Evolutionary conservation across 2,797 vertebrate species (phyloP).

Genomic region (Lutjanus argentimaculatus): DNA sequence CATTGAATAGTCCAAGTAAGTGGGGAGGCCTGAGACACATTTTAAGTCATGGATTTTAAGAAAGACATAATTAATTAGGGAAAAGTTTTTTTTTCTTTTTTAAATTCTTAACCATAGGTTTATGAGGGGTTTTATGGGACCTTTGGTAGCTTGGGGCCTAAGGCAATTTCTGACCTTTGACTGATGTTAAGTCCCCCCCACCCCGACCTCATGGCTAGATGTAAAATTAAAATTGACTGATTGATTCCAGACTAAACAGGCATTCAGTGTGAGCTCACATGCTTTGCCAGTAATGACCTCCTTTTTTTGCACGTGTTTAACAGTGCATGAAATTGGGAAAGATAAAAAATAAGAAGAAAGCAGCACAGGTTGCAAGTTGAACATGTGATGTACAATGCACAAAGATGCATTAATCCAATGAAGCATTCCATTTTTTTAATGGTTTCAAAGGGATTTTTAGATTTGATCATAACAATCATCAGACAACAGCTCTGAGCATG

Average conservation of each 20-base stretch:
- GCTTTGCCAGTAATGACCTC: neutral
- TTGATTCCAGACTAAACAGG: neutral
- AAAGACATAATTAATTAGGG: too few species aligned
- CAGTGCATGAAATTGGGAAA: neutral
- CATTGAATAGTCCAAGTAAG: too few species aligned
- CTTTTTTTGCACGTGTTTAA: conserved; percentile 4
- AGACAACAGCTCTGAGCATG: neutral
- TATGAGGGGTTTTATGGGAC: too few species aligned
- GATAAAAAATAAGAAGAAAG: neutral
- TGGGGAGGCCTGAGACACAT: too few species aligned
- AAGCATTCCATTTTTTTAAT: neutral
- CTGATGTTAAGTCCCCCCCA: too few species aligned
- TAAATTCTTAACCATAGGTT: too few species aligned
- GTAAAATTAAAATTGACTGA: neutral
- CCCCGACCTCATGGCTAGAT: too few species aligned
- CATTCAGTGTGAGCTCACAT: neutral
- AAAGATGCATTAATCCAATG: neutral
- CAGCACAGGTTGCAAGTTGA: neutral
- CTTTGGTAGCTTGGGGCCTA: too few species aligned
- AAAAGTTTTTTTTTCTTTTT: too few species aligned
- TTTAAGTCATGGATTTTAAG: too few species aligned
- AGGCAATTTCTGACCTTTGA: too few species aligned
- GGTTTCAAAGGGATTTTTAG: conserved; percentile 18
- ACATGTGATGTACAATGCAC: neutral
- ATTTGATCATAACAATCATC: conserved; percentile 4